Percentiles rank a stretch among this genome's conserved stretches.
These are phyloP conservation scores for Turdus rufiventris DNA, from an alignment of 2,113 vertebrate species.

Conservation along the genomic window DNA sequence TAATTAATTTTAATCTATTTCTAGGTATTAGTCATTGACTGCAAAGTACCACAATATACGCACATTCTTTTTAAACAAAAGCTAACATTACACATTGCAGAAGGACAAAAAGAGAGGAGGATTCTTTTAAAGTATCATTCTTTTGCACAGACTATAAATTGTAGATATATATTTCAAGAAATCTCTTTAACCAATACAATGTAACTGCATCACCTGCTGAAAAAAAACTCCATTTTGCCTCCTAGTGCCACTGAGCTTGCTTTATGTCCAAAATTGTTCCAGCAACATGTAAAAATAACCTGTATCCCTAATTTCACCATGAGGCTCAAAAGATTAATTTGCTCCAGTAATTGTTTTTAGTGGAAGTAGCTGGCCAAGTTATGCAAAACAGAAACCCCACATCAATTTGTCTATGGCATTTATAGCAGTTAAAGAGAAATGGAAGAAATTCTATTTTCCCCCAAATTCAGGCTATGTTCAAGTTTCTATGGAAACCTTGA, in stretches of 20 bases:
- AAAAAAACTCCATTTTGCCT: neutral
- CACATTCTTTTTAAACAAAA: neutral
- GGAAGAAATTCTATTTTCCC: neutral
- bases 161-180: neutral
- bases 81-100: neutral
- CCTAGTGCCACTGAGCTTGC: neutral
- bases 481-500: conserved; percentile 43
- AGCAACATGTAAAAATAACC: neutral
- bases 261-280: neutral
- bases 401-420: neutral
- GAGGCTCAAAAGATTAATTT: neutral
- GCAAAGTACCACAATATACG: neutral
- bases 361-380: neutral
- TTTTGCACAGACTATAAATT: neutral
- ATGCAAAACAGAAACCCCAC: neutral
- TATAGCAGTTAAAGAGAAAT: neutral
- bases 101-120: neutral
- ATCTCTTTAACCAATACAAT: neutral
- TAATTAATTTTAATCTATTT: neutral
- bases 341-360: neutral
- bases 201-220: neutral
- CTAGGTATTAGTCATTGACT: neutral
- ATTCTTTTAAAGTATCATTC: neutral
- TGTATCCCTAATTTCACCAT: neutral
- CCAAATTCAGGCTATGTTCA: neutral